Evolutionary conservation across 2,888 invertebrate genomes (phyloP).

Genomic region (Ichneumoninae sp.): DNA sequence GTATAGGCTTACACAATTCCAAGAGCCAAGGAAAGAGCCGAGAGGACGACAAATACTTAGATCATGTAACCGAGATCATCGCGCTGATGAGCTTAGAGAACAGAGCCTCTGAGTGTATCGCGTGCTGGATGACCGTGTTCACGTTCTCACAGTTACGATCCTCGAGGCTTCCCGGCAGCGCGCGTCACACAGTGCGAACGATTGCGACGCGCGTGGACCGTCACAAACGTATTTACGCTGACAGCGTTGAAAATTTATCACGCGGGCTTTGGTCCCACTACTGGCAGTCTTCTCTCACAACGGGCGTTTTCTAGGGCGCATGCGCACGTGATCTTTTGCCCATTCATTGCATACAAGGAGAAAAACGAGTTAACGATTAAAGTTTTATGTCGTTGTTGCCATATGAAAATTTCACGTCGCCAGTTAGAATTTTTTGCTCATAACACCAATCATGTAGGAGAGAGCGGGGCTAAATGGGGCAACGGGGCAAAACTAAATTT

Average conservation of each 20-base stretch:
- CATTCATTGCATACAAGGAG: background rate
- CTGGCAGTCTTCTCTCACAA: conserved; percentile 7
- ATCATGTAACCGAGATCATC: conserved; percentile 56
- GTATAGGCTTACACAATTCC: conserved; percentile 41
- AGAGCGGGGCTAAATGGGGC: too few relatives aligned
- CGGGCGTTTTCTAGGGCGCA: conserved; percentile 32
- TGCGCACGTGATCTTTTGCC: conserved; percentile 14
- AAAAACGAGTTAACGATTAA: too few relatives aligned
- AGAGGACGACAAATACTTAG: conserved; percentile 48
- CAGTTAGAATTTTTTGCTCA: background rate
- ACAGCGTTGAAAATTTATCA: conserved; percentile 65
- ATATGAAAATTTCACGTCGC: background rate
- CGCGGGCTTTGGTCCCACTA: conserved; percentile 27
- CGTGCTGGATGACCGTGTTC: conserved; percentile 2
- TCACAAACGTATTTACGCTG: conserved; percentile 61
- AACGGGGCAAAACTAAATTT: too few relatives aligned
- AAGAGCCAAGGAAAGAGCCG: conserved; percentile 46
- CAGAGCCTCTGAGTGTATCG: conserved; percentile 26
- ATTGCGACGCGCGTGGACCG: conserved; percentile 56
- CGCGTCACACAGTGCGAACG: conserved; percentile 16
- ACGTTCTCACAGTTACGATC: conserved; percentile 43
- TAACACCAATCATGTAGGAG: too few relatives aligned
- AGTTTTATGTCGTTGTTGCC: too few relatives aligned
- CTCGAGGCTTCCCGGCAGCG: conserved; percentile 11
- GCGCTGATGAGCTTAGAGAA: conserved; percentile 26